phyloP scores from a whole-genome alignment of 1,140 invertebrate species.

The Hirudo medicinalis region DNA sequence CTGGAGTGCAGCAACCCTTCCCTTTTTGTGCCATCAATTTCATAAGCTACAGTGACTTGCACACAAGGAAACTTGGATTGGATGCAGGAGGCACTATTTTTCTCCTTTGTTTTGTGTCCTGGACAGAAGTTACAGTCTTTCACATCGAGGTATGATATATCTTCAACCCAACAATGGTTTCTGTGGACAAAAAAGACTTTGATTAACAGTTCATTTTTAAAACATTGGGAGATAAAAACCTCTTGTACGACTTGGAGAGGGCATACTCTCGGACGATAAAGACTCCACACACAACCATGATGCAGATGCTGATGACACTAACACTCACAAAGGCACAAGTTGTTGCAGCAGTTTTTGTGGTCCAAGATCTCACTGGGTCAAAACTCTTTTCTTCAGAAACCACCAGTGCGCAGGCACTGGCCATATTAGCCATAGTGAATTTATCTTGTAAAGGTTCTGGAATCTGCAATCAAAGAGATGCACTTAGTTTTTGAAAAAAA shows the following conservation, averaged over 20 bases:
- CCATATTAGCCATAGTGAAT: slow-evolving; percentile 15
- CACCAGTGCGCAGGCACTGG: slow-evolving; percentile 17
- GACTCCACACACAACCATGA: slow-evolving; percentile 22
- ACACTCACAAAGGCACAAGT: slow-evolving; percentile 22
- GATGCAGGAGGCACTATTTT: slow-evolving; percentile 14
- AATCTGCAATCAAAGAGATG: too few species aligned
- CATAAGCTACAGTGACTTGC: slow-evolving; percentile 20
- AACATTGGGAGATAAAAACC: not conserved
- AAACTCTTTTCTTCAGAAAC: slow-evolving; percentile 12
- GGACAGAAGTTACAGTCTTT: slow-evolving; percentile 18
- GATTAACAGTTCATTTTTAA: too few species aligned
- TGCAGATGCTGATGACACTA: slow-evolving; percentile 18
- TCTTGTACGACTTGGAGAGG: slow-evolving; percentile 8
- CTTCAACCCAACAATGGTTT: slow-evolving; percentile 13
- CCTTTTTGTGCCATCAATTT: not conserved
- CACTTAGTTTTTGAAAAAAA: too few species aligned
- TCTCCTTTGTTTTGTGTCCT: slow-evolving; percentile 12
- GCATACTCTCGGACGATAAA: slow-evolving; percentile 22
- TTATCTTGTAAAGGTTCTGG: too few species aligned
- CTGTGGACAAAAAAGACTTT: not conserved
- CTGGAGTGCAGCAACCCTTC: slow-evolving; percentile 21
- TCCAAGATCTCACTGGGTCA: slow-evolving; percentile 12
- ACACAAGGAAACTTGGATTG: slow-evolving; percentile 21
- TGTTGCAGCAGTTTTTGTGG: slow-evolving; percentile 12
- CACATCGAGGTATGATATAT: slow-evolving; percentile 17